phyloP scores from a whole-genome alignment of 2,113 vertebrate genomes.

The Menura novaehollandiae region DNA sequence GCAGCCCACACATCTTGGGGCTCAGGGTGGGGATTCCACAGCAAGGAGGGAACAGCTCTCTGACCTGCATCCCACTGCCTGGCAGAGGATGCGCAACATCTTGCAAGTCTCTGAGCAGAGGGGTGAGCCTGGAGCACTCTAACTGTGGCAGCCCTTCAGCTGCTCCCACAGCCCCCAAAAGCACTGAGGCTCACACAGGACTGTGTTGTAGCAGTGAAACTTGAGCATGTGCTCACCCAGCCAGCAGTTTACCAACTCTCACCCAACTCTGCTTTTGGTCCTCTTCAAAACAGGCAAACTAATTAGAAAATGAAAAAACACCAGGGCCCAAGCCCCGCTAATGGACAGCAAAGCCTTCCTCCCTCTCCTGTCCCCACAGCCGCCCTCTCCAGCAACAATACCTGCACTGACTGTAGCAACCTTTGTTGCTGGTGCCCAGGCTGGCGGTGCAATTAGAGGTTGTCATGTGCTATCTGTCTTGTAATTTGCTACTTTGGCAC shows the following conservation, averaged over 20 bases:
- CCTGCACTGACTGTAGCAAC: neutral
- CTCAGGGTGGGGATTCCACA: neutral
- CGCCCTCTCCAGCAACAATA: neutral
- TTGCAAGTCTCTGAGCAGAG: fast-evolving
- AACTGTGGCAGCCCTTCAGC: neutral
- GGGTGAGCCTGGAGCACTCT: neutral
- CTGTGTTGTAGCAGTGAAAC: neutral
- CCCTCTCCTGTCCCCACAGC: neutral
- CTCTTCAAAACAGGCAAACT: neutral
- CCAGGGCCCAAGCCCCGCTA: fast-evolving
- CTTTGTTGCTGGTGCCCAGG: neutral
- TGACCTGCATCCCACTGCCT: neutral
- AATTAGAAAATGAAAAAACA: neutral
- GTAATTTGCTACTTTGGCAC: neutral
- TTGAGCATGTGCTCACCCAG: neutral
- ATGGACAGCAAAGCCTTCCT: neutral
- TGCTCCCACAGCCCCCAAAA: neutral
- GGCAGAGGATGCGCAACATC: fast-evolving
- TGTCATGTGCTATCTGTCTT: neutral
- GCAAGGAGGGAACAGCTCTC: neutral
- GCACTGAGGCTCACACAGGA: neutral
- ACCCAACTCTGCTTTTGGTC: neutral
- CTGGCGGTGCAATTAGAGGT: neutral
- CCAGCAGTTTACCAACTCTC: neutral
- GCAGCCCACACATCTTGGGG: fast-evolving